Percentiles rank a stretch among this genome's conserved stretches.
These are phyloP conservation scores for Hypomecis punctinalis DNA, from an alignment of 2,888 invertebrate genomes.

Conservation along the genomic window DNA sequence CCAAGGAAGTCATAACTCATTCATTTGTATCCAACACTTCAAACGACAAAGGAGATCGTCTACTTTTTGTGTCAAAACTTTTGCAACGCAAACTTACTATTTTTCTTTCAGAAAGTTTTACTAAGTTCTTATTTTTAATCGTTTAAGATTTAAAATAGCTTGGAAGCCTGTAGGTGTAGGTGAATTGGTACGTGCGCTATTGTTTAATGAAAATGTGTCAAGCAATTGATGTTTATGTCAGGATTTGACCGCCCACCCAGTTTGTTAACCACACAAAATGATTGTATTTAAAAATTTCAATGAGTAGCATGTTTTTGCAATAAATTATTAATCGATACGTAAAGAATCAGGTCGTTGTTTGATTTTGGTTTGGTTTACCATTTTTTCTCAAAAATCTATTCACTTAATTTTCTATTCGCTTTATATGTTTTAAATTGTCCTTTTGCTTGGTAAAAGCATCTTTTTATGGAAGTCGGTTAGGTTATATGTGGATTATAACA, in stretches of 20 bases:
- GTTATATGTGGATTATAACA: too few relatives aligned
- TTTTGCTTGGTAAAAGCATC: too few relatives aligned
- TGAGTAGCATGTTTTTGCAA: background rate
- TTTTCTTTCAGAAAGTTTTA: background rate
- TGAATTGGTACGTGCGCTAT: conserved; percentile 20
- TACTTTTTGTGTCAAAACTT: conserved; percentile 46
- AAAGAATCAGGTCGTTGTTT: too few relatives aligned
- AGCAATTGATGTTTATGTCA: conserved; percentile 47
- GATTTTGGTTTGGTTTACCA: too few relatives aligned
- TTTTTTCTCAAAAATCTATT: too few relatives aligned
- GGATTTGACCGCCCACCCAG: conserved; percentile 42
- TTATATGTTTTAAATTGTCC: too few relatives aligned
- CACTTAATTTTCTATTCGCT: too few relatives aligned
- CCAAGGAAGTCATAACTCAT: conserved; percentile 60
- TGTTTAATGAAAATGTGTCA: conserved; percentile 39
- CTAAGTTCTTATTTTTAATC: conserved; percentile 10
- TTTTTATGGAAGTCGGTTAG: too few relatives aligned
- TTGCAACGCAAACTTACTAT: conserved; percentile 24
- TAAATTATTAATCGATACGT: background rate
- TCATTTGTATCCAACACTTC: conserved; percentile 53
- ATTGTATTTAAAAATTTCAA: conserved; percentile 8
- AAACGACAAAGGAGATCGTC: conserved; percentile 42
- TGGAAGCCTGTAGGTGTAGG: conserved; percentile 1
- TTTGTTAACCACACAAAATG: conserved; percentile 24
- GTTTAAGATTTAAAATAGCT: conserved; percentile 13